Conservation (phyloP, 2,113 vertebrate genomes). For the Microcebus tavaratra region DNA sequence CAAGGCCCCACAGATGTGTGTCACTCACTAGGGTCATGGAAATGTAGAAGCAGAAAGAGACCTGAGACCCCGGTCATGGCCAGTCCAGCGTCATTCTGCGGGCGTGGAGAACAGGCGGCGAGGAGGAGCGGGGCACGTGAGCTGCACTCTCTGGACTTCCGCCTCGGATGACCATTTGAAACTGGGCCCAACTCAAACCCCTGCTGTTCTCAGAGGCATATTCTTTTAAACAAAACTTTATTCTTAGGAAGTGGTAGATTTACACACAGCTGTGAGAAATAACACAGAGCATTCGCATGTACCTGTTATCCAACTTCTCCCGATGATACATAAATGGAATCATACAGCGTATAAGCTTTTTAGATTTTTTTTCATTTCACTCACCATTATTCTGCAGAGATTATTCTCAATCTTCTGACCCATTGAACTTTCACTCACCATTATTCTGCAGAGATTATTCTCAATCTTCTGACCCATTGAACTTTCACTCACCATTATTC, state of each 20-base stretch:
- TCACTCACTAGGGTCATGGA: not conserved
- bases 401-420: too few species aligned
- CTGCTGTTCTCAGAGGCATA: not conserved
- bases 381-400: not conserved
- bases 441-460: not conserved
- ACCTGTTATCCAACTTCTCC: not conserved
- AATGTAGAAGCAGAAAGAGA: not conserved
- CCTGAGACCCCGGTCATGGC: not conserved
- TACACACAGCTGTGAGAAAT: not conserved
- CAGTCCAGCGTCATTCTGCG: not conserved
- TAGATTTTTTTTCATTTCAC: not conserved
- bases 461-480: too few species aligned
- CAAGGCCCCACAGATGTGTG: not conserved
- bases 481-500: not conserved
- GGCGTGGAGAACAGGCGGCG: not conserved
- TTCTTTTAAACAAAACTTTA: conserved; percentile 32
- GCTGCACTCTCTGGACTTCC: not conserved
- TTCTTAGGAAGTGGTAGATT: not conserved
- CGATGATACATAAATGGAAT: not conserved
- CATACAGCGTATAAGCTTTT: not conserved
- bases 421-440: not conserved
- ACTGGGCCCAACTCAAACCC: not conserved
- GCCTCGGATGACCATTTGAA: not conserved
- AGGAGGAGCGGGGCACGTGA: not conserved
- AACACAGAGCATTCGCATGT: not conserved